Evolutionary conservation across 2,888 invertebrate genomes (phyloP), one percentile per base, ranked within the genome.

Genomic region (Eugnorisma glareosa): DNA sequence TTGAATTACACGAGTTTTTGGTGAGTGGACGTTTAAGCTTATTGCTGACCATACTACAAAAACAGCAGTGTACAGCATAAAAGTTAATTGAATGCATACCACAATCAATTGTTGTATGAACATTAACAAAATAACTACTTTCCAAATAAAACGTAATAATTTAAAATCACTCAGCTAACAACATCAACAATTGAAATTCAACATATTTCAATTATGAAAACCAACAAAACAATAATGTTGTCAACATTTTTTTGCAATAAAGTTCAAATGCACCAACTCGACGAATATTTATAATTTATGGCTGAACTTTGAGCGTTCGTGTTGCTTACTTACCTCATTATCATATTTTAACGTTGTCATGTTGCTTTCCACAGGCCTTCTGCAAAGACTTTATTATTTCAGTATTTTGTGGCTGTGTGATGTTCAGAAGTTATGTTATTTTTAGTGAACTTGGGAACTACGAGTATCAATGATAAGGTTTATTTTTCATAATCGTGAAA

Each of bases 341-440:
- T 86, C 92, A 93, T 94, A 93, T 93, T 92, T 92, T 92, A 90
- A 92, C 92, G 91, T 91, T 93, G 93, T 91, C 92, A 91, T 92
- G 92, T 93, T 90, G 83, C 82, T 84, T 85, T 88, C 82, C 72
- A 59, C 77, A 77, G 85, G 88, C 88, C 87, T 86, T 75, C 67
- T 82, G 81, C 81, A 82, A 89, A 88, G 88, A 90, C 91, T 91
- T 93, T 92, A 93, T 92, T 92, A 91, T 93, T 91, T 92, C 86
- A 86, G 77, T 79, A 88, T 90, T 90, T 87, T 86, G 84, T 85
- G 77, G 24, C 31, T 37, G n/a, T 57, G 28, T 59, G 43, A 31
- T 2, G 2, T 28, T 2, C 73, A 85, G 82, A 85, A 83, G 82
- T 40, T n/a, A 64, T 40, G 40, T 40, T 64, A 63, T 63, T n/a